Conservation (phyloP, 2,113 vertebrate genomes). For the Hyperoodon ampullatus region DNA sequence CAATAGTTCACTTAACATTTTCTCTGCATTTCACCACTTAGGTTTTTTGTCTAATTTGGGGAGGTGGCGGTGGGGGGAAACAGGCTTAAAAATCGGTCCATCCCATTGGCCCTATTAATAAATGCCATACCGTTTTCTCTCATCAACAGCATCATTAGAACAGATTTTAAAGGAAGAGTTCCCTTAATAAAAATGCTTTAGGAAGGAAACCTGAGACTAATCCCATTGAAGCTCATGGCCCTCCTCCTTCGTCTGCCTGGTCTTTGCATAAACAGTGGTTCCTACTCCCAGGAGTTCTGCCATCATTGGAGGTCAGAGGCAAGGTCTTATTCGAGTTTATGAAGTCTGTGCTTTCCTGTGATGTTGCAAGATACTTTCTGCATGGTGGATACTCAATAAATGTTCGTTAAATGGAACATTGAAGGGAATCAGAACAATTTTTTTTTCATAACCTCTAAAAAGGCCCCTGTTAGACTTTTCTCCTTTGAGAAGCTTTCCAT, state of each 20-base stretch:
- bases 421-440: not conserved
- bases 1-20: not conserved
- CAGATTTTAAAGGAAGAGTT: not conserved
- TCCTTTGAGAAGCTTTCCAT: not conserved
- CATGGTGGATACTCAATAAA: not conserved
- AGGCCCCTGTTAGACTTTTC: fast-evolving
- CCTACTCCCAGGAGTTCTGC: not conserved
- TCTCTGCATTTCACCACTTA: not conserved
- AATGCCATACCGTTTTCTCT: not conserved
- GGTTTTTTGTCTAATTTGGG: not conserved
- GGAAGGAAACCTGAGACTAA: not conserved
- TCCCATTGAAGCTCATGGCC: fast-evolving
- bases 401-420: not conserved
- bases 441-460: not conserved
- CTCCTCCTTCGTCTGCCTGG: not conserved
- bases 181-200: not conserved
- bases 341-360: not conserved
- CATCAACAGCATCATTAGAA: not conserved
- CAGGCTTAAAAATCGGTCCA: not conserved
- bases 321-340: not conserved
- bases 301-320: not conserved
- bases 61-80: not conserved
- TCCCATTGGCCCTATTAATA: not conserved
- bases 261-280: not conserved
- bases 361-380: not conserved